phyloP scores from a whole-genome alignment of 1,140 invertebrate species.

The Chironomus tepperi region DNA sequence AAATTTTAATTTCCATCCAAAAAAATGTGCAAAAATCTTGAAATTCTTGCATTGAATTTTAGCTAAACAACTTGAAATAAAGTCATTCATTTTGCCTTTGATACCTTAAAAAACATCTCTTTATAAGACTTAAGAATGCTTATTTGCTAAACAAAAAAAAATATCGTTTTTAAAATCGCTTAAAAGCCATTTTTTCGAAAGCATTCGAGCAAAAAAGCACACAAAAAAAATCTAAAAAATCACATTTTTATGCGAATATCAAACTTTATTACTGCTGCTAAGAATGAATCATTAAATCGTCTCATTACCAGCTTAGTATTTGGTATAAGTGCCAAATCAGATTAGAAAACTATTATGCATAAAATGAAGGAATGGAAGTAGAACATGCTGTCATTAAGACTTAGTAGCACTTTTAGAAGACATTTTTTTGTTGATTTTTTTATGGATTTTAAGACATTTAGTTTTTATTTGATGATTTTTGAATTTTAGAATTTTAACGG shows the following conservation, averaged over 20 bases:
- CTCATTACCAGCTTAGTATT: background rate
- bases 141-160: background rate
- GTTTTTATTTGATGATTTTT: too few species aligned
- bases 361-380: background rate
- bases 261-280: slow-evolving; percentile 1
- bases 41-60: background rate
- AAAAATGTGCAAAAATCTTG: background rate
- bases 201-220: background rate
- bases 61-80: background rate
- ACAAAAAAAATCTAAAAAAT: background rate
- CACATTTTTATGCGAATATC: background rate
- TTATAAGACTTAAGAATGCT: slow-evolving; percentile 14
- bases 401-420: too few species aligned
- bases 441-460: too few species aligned
- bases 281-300: background rate
- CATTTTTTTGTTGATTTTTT: too few species aligned
- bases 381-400: too few species aligned
- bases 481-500: too few species aligned
- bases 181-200: background rate
- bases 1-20: background rate
- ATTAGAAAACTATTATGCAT: background rate
- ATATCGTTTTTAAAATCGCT: background rate
- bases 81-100: background rate
- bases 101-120: background rate
- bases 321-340: background rate